Evolutionary conservation across 2,797 vertebrate species (phyloP), one percentile per base, ranked within the genome.

Genomic region (Enteromius mattozi): DNA sequence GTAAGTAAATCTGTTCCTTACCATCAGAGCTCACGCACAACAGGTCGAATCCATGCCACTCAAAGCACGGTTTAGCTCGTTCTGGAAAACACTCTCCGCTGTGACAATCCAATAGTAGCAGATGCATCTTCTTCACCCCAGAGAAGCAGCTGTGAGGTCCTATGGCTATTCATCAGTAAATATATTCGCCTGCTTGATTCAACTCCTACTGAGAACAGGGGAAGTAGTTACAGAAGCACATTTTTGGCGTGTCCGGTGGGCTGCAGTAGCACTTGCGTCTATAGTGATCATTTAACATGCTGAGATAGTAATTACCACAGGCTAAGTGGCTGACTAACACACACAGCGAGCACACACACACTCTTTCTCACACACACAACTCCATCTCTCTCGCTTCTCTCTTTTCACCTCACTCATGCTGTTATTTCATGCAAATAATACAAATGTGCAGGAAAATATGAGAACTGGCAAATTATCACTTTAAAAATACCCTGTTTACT

Each of bases 1-100:
- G 98, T 99, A 95, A 99, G 98, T 98, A 86, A 78, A 69, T 63
- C 59, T 37, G 47, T 21, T 65, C 10, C 47, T 79, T 24, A 42
- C 27, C 42, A 21, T 65, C 47, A 33, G 13, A 40, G 40, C 47
- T 70, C 24, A 83, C 9, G 4, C 68, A 78, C 76, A 71, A 71
- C 68, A 51, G 37, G 63, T 68, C 6, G 51, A 81, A 71, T 72
- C 68, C 19, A 45, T 72, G 51, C 40, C n/a, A 40, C 54, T 72
- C 33, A 76, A 68, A 21, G 17, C 61, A 30, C 49, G 69, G 47
- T 56, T 77, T 51, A 42, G 72, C 59, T 68, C 13, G 0, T 69
- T 80, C 24, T 27, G 45, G 59, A 76, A 63, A 63, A 65, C 35
- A 61, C 66, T 63, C 56, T 35, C 54, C 71, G 27, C 78, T 86